These are phyloP conservation scores for Eurystomus glaucurus DNA, from an alignment of 2,797 vertebrate genomes.

Conservation along the genomic window DNA sequence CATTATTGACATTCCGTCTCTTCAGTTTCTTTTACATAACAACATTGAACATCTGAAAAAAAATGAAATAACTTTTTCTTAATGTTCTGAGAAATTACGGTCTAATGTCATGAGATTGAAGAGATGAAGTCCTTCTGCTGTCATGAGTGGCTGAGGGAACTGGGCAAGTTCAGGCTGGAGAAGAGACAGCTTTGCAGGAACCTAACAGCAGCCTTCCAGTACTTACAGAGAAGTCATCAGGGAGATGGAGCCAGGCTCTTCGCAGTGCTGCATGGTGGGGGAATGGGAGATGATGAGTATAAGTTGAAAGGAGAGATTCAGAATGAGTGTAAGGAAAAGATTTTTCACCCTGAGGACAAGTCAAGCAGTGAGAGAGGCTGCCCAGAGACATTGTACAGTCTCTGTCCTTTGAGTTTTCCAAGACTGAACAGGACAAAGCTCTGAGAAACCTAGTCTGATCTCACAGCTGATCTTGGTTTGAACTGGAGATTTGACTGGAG, in stretches of 20 bases:
- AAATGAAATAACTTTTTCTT: background rate
- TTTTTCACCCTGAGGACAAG: background rate
- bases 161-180: background rate
- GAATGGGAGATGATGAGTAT: background rate
- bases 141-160: background rate
- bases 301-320: background rate
- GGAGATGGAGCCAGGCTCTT: background rate
- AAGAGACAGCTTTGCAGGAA: background rate
- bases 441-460: background rate
- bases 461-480: background rate
- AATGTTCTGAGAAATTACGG: background rate
- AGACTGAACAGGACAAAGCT: background rate
- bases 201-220: background rate
- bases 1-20: accelerated
- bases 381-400: background rate
- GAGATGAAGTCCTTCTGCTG: background rate
- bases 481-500: background rate
- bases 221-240: background rate
- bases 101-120: background rate
- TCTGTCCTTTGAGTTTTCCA: background rate
- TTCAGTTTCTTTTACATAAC: background rate
- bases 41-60: background rate
- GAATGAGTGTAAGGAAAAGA: background rate
- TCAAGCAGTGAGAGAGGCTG: background rate
- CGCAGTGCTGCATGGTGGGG: background rate